A percentile compares a stretch with the other conserved stretches of the same genome.
Evolutionary conservation across 2,113 vertebrate genomes (phyloP).

Genomic region (Sander lucioperca): DNA sequence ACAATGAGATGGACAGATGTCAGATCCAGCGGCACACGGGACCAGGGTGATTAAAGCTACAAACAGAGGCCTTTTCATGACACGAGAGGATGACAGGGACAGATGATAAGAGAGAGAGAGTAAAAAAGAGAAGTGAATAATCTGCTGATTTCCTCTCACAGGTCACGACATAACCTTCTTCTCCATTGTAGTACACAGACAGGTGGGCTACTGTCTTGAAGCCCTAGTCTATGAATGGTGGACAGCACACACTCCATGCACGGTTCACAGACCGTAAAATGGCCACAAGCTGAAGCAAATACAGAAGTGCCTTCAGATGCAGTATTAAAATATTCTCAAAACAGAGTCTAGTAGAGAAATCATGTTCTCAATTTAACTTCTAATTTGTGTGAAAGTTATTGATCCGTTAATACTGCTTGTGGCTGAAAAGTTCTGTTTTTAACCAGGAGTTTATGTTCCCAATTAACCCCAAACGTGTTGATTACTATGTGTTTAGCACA

Average conservation of each 20-base stretch:
- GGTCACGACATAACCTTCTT: not conserved
- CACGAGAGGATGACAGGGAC: not conserved
- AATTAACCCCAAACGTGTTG: not conserved
- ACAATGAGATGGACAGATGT: constrained; percentile 30
- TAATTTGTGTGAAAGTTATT: too few relatives aligned
- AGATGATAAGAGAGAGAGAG: not conserved
- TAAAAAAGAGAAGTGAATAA: constrained; percentile 6
- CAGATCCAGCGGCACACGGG: constrained; percentile 9
- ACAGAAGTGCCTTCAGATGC: not conserved
- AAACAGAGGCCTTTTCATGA: constrained; percentile 6
- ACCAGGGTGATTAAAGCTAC: constrained; percentile 41
- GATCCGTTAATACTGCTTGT: too few relatives aligned
- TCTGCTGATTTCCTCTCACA: not conserved
- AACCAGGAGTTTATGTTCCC: not conserved
- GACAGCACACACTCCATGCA: not conserved
- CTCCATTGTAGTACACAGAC: too few relatives aligned
- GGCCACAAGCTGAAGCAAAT: not conserved
- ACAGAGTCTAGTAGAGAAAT: not conserved
- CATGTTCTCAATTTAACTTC: too few relatives aligned
- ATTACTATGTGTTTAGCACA: too few relatives aligned
- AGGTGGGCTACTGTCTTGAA: not conserved
- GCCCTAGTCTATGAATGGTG: not conserved
- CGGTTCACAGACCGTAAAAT: not conserved
- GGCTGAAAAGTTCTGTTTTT: too few relatives aligned
- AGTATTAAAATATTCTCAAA: not conserved